Evolutionary conservation across 2,888 invertebrate genomes (phyloP), one percentile per base, ranked within the genome.

Genomic region (Leptopilina myrica): DNA sequence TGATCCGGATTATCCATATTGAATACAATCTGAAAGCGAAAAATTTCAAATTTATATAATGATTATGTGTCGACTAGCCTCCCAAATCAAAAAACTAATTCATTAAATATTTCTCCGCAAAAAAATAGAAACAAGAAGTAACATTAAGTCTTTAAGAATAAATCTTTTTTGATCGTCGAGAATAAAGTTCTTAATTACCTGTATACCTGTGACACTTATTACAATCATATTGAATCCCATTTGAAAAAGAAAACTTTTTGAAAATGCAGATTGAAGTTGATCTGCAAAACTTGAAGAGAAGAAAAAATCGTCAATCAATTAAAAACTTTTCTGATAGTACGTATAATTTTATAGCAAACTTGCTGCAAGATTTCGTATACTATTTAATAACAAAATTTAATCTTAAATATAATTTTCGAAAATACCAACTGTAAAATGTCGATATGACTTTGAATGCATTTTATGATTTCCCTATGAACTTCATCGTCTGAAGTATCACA

Each of bases 191-290:
- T 43, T 2, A 4, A 65, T 77, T 56, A 66, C 77, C 77, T 77
- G 26, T 8, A 65, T 66, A 26, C 64, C 49, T 12, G 77, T 77
- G 33, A 77, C n/a, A 26, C 53, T 77, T 20, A 77, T 53, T 11
- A n/a, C 14, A 14, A 66, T 4, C n/a, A 77, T 66, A 53, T 66
- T 66, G 3, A 66, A 9, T 15, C 66, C 77, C 12, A 77, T 67
- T 66, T 77, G 77, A n/a, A 77, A 26, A n/a, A 77, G 40, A 12
- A 77, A 77, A 49, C 33, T 64, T 56, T 53, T 53, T 5, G 66
- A 77, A 56, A 56, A 77, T 33, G 43, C 40, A 53, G 46, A 56
- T 56, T 77, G 49, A 9, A 69, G 12, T 9, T 12, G 49, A 49
- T 69, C 67, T 69, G 67, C 67, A 69, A 67, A 67, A 49, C 67